A percentile compares a stretch with the other conserved stretches of the same genome.
phyloP scores from a whole-genome alignment of 2,113 vertebrate species.

The Entelurus aequoreus region DNA sequence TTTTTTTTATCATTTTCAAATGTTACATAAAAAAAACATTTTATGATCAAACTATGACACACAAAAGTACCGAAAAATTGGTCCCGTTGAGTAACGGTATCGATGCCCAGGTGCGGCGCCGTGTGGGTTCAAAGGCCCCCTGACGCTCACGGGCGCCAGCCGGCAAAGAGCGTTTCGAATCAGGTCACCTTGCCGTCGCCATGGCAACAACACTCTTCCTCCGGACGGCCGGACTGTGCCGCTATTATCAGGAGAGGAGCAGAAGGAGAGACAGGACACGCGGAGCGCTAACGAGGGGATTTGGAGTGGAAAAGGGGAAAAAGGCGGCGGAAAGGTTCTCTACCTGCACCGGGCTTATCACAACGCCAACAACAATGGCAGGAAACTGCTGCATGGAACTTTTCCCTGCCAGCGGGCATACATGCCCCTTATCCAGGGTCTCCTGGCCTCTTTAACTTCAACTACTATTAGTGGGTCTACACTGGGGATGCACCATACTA shows the following conservation, averaged over 20 bases:
- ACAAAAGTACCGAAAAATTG: too few relatives aligned
- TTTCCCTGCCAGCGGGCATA: slow-evolving; percentile 65
- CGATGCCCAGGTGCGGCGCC: too few relatives aligned
- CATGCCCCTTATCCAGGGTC: slow-evolving; percentile 66
- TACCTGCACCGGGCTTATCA: slow-evolving; percentile 76
- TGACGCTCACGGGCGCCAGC: neutral
- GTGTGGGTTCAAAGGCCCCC: too few relatives aligned
- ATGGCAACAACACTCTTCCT: slow-evolving; percentile 58
- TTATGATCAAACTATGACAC: too few relatives aligned
- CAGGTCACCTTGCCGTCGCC: slow-evolving; percentile 53
- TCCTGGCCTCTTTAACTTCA: too few relatives aligned
- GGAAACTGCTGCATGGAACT: slow-evolving; percentile 75
- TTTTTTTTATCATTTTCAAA: too few relatives aligned
- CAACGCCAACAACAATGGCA: slow-evolving; percentile 73
- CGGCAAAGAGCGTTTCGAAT: slow-evolving; percentile 18
- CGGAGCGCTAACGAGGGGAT: slow-evolving; percentile 17
- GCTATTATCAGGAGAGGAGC: slow-evolving; percentile 47
- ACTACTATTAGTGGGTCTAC: too few relatives aligned
- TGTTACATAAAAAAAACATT: too few relatives aligned
- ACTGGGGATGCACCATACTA: too few relatives aligned
- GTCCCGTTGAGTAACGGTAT: too few relatives aligned
- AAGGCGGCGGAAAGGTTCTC: slow-evolving; percentile 47
- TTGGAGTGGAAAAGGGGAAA: slow-evolving; percentile 23
- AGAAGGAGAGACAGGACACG: slow-evolving; percentile 9
- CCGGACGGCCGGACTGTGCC: slow-evolving; percentile 61